Evolutionary conservation across 2,113 vertebrate species (phyloP), one percentile per base, ranked within the genome.

Genomic region (Arothron firmamentum): DNA sequence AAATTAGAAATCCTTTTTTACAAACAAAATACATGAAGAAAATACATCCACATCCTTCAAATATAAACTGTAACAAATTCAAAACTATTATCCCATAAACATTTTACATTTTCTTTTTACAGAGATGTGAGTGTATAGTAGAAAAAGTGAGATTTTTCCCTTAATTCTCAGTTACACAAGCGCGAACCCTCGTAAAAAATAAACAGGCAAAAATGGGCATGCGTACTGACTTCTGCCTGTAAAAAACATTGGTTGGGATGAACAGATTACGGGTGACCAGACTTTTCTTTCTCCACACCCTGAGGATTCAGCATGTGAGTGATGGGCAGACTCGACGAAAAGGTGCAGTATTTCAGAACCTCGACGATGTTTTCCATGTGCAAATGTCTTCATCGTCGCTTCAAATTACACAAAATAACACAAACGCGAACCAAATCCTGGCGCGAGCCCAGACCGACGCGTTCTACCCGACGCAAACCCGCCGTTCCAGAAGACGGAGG

Each of bases 21-120:
- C 94, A 97, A 94, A 96, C 88, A 91, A 85, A 90, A 91, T 93
- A 94, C 94, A 97, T 96, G 93, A 94, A 94, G 94, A 95, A 98
- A 95, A 95, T 97, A 98, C 95, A 98, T 93, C 91, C 90, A 98
- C 91, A 94, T 96, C 94, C 92, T 94, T 92, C 73, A 87, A 95
- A 94, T 99, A 97, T 96, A 97, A 98, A 99, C 95, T 96, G 93
- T 98, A 97, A 97, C 94, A 99, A 97, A 97, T 95, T 89, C 93
- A 93, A 94, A 88, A 88, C 93, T 95, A 89, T 94, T 94, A 93
- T 89, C 74, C 72, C 79, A 89, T 88, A 87, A 85, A 88, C 82
- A 82, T 95, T 93, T 92, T 93, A 95, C 92, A 95, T 46, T 46
- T 46, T 17, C 45, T 46, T n/a, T 47, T 47, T 47, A 17, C 45